Evolutionary conservation across 2,888 invertebrate genomes (phyloP).

Genomic region (Teinopalpus imperialis): DNA sequence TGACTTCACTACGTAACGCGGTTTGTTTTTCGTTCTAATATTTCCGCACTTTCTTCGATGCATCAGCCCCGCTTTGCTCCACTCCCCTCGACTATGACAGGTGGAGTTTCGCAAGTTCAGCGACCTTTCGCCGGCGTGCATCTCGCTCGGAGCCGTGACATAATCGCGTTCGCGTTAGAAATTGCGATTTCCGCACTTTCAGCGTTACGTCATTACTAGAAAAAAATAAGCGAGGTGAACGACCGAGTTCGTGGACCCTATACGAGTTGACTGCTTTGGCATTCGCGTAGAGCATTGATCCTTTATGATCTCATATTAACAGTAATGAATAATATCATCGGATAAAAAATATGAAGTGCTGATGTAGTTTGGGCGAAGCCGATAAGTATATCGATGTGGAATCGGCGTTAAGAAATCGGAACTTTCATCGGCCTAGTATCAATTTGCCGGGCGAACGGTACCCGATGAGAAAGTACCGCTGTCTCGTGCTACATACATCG

Average conservation of each 20-base stretch:
- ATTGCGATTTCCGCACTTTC: slow-evolving; percentile 77
- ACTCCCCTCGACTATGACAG: slow-evolving; percentile 62
- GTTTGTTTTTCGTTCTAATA: slow-evolving; percentile 39
- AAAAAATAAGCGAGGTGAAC: slow-evolving; percentile 62
- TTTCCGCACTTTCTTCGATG: slow-evolving; percentile 66
- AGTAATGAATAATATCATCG: slow-evolving; percentile 33
- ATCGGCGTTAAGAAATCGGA: slow-evolving; percentile 35
- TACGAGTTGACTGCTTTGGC: slow-evolving; percentile 61
- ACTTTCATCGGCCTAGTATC: slow-evolving; percentile 61
- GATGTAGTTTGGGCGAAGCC: slow-evolving; percentile 6
- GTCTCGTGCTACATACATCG: slow-evolving; percentile 49
- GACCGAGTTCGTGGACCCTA: slow-evolving; percentile 55
- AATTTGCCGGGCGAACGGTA: slow-evolving; percentile 60
- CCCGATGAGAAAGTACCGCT: slow-evolving; percentile 69
- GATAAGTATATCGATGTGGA: slow-evolving; percentile 18
- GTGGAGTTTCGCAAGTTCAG: slow-evolving; percentile 77
- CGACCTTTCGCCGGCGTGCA: slow-evolving; percentile 62
- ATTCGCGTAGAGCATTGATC: slow-evolving; percentile 73
- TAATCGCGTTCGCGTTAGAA: slow-evolving; percentile 65
- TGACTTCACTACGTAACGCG: slow-evolving; percentile 32
- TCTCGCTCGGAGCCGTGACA: slow-evolving; percentile 65
- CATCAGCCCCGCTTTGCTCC: slow-evolving; percentile 54
- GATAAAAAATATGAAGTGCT: slow-evolving; percentile 37
- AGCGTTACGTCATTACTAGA: slow-evolving; percentile 71
- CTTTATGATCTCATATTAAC: slow-evolving; percentile 74